Percentiles rank a stretch among this genome's conserved stretches.
Evolutionary conservation across 2,888 invertebrate genomes (phyloP).

Genomic region (Agriopis leucophaearia): DNA sequence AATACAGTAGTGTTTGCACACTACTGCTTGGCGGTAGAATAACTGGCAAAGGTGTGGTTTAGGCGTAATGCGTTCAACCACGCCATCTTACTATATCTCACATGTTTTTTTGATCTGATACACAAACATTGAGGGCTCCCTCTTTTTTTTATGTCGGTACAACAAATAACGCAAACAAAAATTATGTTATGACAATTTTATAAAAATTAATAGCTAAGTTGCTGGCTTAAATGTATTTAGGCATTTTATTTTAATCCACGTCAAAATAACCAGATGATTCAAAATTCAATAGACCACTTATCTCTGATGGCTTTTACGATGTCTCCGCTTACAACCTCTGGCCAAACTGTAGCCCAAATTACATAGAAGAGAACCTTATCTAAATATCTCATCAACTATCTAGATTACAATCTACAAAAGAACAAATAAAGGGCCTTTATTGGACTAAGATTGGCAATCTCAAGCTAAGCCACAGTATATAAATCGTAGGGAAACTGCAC

Average conservation of each 20-base stretch:
- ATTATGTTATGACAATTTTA: too few relatives aligned
- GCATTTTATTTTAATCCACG: background rate
- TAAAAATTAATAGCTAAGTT: too few relatives aligned
- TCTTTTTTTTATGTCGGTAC: too few relatives aligned
- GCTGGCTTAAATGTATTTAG: too few relatives aligned
- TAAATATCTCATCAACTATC: slow-evolving; percentile 15
- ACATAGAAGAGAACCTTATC: slow-evolving; percentile 7
- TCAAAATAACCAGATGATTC: background rate
- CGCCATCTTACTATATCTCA: too few relatives aligned
- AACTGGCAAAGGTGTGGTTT: too few relatives aligned
- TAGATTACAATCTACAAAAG: slow-evolving; percentile 25
- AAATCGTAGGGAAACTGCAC: background rate
- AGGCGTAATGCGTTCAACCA: too few relatives aligned
- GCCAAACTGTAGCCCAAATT: background rate
- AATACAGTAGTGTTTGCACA: too few relatives aligned
- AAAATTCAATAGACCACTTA: background rate
- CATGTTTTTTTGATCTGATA: too few relatives aligned
- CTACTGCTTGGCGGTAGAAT: too few relatives aligned
- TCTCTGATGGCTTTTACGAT: background rate
- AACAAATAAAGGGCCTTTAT: slow-evolving; percentile 22
- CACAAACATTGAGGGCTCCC: too few relatives aligned
- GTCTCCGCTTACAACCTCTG: background rate
- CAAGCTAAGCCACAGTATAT: slow-evolving; percentile 2
- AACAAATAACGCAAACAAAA: too few relatives aligned
- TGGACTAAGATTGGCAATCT: slow-evolving; percentile 24